These are phyloP conservation scores for Synodontis membranacea DNA, from an alignment of 2,113 vertebrate species.

Conservation along the genomic window DNA sequence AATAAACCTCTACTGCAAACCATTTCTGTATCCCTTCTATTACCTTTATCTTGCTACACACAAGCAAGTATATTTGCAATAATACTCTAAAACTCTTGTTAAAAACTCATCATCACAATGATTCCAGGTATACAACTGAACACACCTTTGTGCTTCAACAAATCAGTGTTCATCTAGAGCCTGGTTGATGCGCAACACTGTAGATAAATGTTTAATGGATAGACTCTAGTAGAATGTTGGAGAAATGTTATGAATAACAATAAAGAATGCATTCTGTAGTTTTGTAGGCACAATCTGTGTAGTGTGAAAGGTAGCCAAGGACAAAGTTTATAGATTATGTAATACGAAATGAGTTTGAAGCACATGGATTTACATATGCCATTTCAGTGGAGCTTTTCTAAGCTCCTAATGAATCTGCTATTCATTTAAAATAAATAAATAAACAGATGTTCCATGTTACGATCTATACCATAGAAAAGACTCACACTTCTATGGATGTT, in stretches of 20 bases:
- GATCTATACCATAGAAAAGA: not conserved
- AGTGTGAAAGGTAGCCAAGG: slow-evolving; percentile 7
- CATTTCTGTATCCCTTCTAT: not conserved
- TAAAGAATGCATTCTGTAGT: not conserved
- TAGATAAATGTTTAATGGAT: not conserved
- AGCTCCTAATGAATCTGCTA: not conserved
- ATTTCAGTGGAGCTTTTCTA: not conserved
- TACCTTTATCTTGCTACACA: not conserved
- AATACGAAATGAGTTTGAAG: not conserved
- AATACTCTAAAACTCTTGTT: not conserved
- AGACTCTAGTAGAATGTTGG: not conserved
- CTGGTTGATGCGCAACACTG: not conserved
- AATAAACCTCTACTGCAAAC: not conserved
- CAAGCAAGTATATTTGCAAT: not conserved
- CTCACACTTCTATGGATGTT: not conserved
- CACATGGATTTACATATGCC: not conserved
- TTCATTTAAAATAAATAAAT: not conserved
- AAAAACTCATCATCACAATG: not conserved
- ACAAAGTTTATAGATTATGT: not conserved
- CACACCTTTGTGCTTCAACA: not conserved
- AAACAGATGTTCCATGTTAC: not conserved
- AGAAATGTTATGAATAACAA: not conserved
- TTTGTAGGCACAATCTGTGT: too few relatives aligned
- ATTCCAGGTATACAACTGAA: not conserved
- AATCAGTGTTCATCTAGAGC: not conserved